phyloP scores from a whole-genome alignment of 2,113 vertebrate species.

The Coregonus clupeaformis region DNA sequence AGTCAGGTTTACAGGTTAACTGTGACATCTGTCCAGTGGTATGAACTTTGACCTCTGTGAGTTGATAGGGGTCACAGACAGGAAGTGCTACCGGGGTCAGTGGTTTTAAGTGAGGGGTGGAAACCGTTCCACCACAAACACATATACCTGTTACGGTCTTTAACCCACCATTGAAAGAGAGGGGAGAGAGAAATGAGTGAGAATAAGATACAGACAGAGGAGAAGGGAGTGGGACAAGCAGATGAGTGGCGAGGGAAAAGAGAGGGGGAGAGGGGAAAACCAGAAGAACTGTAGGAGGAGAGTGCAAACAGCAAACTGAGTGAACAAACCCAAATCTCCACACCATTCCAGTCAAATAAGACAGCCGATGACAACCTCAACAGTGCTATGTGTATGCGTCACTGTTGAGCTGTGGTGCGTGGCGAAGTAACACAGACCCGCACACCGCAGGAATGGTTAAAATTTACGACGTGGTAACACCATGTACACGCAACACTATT shows the following conservation, averaged over 20 bases:
- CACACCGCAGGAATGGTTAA: constrained; percentile 30
- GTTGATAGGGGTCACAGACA: constrained; percentile 30
- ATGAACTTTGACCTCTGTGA: constrained; percentile 42
- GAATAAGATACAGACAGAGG: neutral
- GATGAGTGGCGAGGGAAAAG: neutral
- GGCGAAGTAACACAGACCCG: neutral
- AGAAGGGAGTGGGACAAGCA: neutral
- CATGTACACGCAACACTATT: constrained; percentile 26
- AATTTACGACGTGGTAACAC: constrained; percentile 35
- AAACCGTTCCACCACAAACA: neutral
- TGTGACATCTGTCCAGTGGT: constrained; percentile 30
- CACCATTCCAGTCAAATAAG: neutral
- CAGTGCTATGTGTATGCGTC: constrained; percentile 2
- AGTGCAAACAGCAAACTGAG: neutral
- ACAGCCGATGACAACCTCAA: constrained; percentile 39
- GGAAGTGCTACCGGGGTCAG: constrained; percentile 33
- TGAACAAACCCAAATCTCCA: constrained; percentile 1
- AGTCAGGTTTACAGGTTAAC: neutral
- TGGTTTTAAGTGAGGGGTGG: neutral
- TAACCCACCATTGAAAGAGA: neutral
- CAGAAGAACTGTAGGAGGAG: neutral
- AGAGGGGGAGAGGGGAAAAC: neutral
- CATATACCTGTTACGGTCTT: neutral
- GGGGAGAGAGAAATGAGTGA: neutral
- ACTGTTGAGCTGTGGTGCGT: neutral